phyloP scores from a whole-genome alignment of 2,113 vertebrate species.

The Solea senegalensis region DNA sequence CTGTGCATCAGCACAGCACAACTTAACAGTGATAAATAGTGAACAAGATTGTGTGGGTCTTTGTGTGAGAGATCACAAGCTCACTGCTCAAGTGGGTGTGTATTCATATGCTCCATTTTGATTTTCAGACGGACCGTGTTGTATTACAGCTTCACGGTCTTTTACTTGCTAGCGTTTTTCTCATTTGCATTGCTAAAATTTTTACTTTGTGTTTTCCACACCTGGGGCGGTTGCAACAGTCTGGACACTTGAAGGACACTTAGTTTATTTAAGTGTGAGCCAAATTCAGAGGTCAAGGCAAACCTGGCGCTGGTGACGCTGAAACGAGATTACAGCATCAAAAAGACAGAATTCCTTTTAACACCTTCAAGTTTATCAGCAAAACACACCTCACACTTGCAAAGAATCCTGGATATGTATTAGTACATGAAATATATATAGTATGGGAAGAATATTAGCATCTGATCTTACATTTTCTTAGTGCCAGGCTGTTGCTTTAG shows the following conservation, averaged over 20 bases:
- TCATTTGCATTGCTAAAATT: constrained; percentile 25
- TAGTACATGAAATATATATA: constrained; percentile 1
- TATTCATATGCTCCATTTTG: constrained; percentile 21
- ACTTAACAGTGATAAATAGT: constrained; percentile 58
- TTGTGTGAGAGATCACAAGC: constrained; percentile 31
- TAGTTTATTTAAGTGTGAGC: constrained; percentile 10
- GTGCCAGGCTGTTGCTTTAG: no score
- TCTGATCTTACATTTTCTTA: neutral
- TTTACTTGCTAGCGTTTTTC: constrained; percentile 35
- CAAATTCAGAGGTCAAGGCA: neutral
- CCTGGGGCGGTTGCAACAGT: neutral
- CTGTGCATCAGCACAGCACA: constrained; percentile 45
- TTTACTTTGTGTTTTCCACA: no score
- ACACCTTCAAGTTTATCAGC: no score
- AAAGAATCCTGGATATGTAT: constrained; percentile 1
- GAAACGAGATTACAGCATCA: constrained; percentile 28
- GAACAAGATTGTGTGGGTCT: constrained; percentile 32
- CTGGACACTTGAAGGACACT: constrained; percentile 20
- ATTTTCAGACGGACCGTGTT: constrained; percentile 22
- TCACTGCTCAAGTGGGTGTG: constrained; percentile 13
- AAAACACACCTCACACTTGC: neutral
- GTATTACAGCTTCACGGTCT: constrained; percentile 31
- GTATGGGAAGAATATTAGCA: constrained; percentile 4
- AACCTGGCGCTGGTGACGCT: constrained; percentile 21
- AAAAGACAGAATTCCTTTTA: neutral